Conservation (phyloP, 2,797 vertebrate genomes). For the Coregonus ussuriensis region DNA sequence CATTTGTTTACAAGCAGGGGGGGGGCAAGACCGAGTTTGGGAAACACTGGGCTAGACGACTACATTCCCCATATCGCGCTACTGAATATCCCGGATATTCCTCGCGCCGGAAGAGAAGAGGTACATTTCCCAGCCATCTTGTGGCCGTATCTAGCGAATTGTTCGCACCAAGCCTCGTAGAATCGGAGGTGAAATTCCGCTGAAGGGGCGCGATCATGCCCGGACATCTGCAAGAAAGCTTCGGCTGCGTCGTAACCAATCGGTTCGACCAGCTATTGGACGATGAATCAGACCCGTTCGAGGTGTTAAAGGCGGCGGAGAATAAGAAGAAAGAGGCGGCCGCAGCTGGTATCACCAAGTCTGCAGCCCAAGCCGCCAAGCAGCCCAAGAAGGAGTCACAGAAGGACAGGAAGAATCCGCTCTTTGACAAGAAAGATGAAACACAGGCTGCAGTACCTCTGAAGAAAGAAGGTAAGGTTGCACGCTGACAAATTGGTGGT, state of each 20-base stretch:
- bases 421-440: constrained; percentile 88
- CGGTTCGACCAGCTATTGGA: constrained; percentile 98
- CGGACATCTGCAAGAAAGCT: constrained; percentile 98
- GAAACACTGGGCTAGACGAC: constrained; percentile 22
- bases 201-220: constrained; percentile 97
- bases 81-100: constrained; percentile 85
- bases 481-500: neutral
- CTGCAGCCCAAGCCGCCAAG: constrained; percentile 86
- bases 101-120: constrained; percentile 96
- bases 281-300: constrained; percentile 95
- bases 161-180: constrained; percentile 89
- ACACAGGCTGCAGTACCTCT: constrained; percentile 82
- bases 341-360: constrained; percentile 83
- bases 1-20: constrained; percentile 5
- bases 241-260: constrained; percentile 98
- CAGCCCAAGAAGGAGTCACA: constrained; percentile 95
- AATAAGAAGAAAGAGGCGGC: constrained; percentile 96
- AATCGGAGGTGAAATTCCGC: constrained; percentile 96
- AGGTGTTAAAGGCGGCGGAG: constrained; percentile 94
- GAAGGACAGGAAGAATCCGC: constrained; percentile 92
- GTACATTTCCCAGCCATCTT: constrained; percentile 95
- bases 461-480: constrained; percentile 88
- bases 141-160: constrained; percentile 82
- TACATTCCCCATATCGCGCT: constrained; percentile 62
- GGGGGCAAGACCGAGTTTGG: neutral